A percentile compares a stretch with the other conserved stretches of the same genome.
Conservation (phyloP, 2,797 vertebrate genomes). For the Steatocranus sp. region DNA sequence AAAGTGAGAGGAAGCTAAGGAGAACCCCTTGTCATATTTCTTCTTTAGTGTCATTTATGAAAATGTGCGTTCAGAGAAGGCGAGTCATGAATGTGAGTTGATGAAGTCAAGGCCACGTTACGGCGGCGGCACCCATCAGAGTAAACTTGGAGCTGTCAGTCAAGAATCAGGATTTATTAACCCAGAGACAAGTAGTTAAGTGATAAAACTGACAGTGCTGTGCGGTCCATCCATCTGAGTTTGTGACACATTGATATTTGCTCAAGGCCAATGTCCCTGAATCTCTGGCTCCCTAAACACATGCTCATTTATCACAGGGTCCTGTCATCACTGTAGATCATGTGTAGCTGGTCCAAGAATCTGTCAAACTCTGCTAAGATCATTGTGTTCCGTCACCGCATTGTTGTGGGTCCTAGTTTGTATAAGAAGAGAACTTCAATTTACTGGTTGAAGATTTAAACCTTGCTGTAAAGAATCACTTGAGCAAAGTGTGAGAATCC, state of each 20-base stretch:
- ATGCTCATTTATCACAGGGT: constrained; percentile 16
- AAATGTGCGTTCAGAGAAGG: constrained; percentile 19
- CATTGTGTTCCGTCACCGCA: background rate
- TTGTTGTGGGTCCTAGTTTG: background rate
- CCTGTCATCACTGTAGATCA: constrained; percentile 12
- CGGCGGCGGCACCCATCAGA: background rate
- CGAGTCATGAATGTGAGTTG: constrained; percentile 5
- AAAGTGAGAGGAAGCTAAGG: constrained; percentile 11
- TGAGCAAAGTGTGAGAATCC: background rate
- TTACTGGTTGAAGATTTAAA: background rate
- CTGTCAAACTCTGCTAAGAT: background rate
- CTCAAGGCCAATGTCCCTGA: constrained; percentile 25
- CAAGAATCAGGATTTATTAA: constrained; percentile 45
- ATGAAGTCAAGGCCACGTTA: constrained; percentile 19
- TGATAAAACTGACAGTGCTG: constrained; percentile 36
- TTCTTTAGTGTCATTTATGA: constrained; percentile 47
- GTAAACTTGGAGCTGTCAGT: constrained; percentile 11
- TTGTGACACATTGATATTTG: constrained; percentile 40
- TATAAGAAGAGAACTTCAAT: background rate
- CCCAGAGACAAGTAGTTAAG: constrained; percentile 29
- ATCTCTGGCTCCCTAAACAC: constrained; percentile 14
- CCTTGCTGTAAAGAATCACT: background rate
- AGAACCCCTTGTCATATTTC: constrained; percentile 19
- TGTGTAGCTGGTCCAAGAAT: background rate
- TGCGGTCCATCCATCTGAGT: constrained; percentile 40